Evolutionary conservation across 2,888 invertebrate species (phyloP).

Genomic region (Erebia aethiops): DNA sequence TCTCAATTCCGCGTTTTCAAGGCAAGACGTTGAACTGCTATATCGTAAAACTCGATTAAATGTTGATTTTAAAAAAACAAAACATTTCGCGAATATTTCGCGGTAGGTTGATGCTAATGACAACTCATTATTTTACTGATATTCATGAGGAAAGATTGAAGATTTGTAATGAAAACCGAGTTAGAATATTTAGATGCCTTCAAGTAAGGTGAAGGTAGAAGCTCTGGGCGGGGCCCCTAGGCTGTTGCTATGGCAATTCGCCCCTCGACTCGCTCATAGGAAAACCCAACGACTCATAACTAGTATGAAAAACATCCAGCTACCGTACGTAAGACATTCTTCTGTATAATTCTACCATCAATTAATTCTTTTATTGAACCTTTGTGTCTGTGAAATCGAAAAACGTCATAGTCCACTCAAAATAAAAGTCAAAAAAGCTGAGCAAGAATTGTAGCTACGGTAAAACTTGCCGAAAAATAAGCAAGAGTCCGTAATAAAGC

Average conservation of each 20-base stretch:
- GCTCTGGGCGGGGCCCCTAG: conserved; percentile 71
- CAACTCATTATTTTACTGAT: conserved; percentile 10
- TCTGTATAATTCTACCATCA: neutral
- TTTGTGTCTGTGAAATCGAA: too few relatives aligned
- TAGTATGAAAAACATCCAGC: conserved; percentile 17
- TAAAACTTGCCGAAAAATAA: conserved; percentile 47
- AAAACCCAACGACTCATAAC: conserved; percentile 39
- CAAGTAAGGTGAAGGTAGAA: conserved; percentile 39
- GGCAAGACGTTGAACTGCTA: conserved; percentile 39
- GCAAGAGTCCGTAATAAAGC: conserved; percentile 54
- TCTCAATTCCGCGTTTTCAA: conserved; percentile 40
- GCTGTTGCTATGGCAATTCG: conserved; percentile 71
- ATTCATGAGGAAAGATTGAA: conserved; percentile 2
- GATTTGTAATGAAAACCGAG: neutral
- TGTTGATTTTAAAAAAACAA: conserved; percentile 19
- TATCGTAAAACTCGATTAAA: conserved; percentile 32
- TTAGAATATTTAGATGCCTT: neutral
- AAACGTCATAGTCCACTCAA: neutral
- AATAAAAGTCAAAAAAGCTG: conserved; percentile 7
- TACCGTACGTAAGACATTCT: neutral
- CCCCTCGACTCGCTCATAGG: conserved; percentile 54
- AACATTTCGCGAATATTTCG: conserved; percentile 19
- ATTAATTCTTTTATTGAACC: neutral
- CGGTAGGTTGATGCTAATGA: conserved; percentile 19
- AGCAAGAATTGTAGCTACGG: conserved; percentile 19